Percentiles rank a stretch among this genome's conserved stretches.
These are phyloP conservation scores for Orientallactaga bullata DNA, from an alignment of 2,113 vertebrate species.

Conservation along the genomic window DNA sequence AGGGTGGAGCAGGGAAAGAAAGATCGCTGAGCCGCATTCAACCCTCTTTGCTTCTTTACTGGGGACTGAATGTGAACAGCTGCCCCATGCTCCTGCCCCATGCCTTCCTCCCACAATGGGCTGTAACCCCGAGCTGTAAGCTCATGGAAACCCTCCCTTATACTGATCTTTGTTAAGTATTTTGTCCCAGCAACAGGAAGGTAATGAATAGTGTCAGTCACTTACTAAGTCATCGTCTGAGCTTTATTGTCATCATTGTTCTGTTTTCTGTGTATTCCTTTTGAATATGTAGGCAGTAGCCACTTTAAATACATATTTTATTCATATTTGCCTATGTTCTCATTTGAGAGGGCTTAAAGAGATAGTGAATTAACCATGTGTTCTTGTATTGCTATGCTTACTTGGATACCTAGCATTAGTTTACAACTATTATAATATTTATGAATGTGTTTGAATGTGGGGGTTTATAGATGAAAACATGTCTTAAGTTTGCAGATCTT, in stretches of 20 bases:
- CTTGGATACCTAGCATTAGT: slow-evolving; percentile 5
- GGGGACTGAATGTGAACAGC: no score
- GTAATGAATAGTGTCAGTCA: background rate
- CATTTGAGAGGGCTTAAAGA: background rate
- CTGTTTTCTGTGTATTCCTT: background rate
- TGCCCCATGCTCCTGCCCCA: no score
- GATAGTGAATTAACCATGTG: background rate
- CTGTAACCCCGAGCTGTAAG: no score
- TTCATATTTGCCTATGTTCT: background rate
- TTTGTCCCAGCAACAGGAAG: no score
- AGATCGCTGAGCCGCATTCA: no score
- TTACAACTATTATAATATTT: slow-evolving; percentile 30
- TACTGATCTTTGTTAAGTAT: no score
- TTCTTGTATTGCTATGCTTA: background rate
- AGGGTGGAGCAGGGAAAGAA: no score
- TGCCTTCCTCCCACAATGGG: no score
- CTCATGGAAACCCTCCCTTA: no score
- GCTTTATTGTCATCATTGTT: background rate
- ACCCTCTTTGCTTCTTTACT: no score
- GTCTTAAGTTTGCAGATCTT: slow-evolving; percentile 2
- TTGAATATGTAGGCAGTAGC: background rate
- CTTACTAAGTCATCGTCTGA: background rate
- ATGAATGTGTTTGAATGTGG: background rate
- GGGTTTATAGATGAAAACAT: background rate
- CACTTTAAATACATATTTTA: background rate